These are phyloP conservation scores for Riparia riparia DNA, from an alignment of 2,113 vertebrate species.

Conservation along the genomic window DNA sequence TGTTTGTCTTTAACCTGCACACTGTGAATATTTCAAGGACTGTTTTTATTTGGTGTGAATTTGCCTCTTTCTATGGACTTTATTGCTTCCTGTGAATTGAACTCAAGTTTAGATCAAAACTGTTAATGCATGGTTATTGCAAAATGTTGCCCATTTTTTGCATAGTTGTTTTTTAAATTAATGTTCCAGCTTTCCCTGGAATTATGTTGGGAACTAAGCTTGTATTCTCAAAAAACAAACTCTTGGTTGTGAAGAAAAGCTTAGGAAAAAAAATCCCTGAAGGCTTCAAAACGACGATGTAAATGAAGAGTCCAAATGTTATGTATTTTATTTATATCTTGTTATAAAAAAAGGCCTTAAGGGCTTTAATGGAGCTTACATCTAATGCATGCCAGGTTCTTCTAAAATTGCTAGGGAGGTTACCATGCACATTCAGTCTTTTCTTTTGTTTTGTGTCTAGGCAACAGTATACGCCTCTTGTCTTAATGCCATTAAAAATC, in stretches of 20 bases:
- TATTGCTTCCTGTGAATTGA: neutral
- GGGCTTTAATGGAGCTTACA: conserved; percentile 22
- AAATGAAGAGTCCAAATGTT: conserved; percentile 38
- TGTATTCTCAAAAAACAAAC: conserved; percentile 25
- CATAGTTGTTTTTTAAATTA: conserved; percentile 29
- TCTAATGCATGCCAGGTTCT: neutral
- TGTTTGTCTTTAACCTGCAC: neutral
- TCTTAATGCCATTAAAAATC: neutral
- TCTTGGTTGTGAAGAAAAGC: conserved; percentile 41
- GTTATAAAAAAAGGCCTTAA: conserved; percentile 29
- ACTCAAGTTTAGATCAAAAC: neutral
- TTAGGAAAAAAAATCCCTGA: neutral
- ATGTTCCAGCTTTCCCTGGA: conserved; percentile 14
- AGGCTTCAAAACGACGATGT: neutral
- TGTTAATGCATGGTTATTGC: conserved; percentile 2
- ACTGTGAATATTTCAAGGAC: conserved; percentile 6
- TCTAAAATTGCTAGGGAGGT: neutral
- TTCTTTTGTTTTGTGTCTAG: neutral
- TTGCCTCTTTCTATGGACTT: neutral
- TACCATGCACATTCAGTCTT: neutral
- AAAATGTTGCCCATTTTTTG: conserved; percentile 10
- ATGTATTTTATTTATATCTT: conserved; percentile 58
- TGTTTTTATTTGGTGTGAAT: neutral
- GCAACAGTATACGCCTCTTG: neutral
- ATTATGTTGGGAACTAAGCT: conserved; percentile 39